Base-by-base conservation (phyloP, 2,888 invertebrate genomes). In the Protula sp. region DNA sequence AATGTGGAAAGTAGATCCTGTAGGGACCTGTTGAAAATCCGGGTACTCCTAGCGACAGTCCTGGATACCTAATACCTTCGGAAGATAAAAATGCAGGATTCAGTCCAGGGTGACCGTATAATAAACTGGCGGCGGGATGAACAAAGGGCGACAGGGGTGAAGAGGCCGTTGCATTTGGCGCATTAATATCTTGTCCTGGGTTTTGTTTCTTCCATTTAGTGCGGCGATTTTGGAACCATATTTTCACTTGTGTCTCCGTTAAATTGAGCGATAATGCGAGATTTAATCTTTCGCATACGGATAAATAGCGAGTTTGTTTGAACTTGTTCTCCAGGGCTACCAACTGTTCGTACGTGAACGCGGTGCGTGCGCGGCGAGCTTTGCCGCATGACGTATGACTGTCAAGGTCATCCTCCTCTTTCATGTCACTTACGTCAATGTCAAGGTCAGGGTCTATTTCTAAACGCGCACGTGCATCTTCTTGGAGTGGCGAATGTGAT, bases 121-220 rank as follows among this genome's bases (percentile, higher is more conserved):
- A 26, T 24, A 50, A 24, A 24, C 50, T 26, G 9, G 19, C 50
- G 5, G 50, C 19, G 24, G 50, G 50, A 22, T 9, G 50, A 5
- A 26, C 19, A 24, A 50, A 50, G 5, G 50, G 50, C 5, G 50
- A 50, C 5, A 50, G 24, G 24, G 50, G 50, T 26, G 14, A 19
- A 24, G 5, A 5, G 50, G 5, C 14, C 24, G 50, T 5, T 5
- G 50, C 5, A n/a, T n/a, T 14, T 5, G 50, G 50, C 14, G 50
- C 24, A 69, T 82, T 82, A 3, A 98, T 97, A 81, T 98, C 98
- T 88, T 95, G 88, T 0, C 98, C 98, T 0, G 98, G 98, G 79
- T 99, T 98, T 82, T 98, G 98, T 79, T 99, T 99, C 86, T 99
- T 99, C 98, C 98, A 99, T 83, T 99, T 99, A 71, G 94, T 95